Evolutionary conservation across 2,888 invertebrate genomes (phyloP), one percentile per base, ranked within the genome.

Genomic region (Leucophenga maculata): DNA sequence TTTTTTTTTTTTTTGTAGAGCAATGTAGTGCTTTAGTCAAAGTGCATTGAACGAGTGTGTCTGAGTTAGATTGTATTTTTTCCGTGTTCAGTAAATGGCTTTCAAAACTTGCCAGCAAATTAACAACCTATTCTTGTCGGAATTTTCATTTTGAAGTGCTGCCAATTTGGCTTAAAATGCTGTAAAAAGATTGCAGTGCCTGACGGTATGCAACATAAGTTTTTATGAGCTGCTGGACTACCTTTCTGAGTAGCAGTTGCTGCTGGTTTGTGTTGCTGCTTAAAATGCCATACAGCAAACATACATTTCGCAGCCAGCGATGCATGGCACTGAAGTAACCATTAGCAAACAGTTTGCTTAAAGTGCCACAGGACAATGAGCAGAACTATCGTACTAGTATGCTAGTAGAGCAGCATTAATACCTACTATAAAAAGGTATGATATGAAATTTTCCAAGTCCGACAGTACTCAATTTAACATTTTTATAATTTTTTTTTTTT

Each of bases 261-360:
- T 52, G 16, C 14, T 18, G 52, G 16, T 16, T 52, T 52, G 18
- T 6, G 11, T 16, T 16, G 1, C 18, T 52, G 16, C 20, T 18
- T 1, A 52, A 11, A 52, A 52, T 16, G 9, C 9, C 52, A 18
- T 52, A 52, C 6, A 39, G 39, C 39, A 39, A 39, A 39, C 26
- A 26, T 32, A 26, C 59, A 32, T 59, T 31, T 31, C 16, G 59
- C 32, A 59, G 6, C n/a, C 14, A 55, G 55, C 55, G 20, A 14
- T 20, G 55, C 59, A 26, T 59, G 32, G n/a, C 22, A 59, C 32
- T 31, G 39, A 67, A 70, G 64, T 69, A 80, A 69, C 74, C 80
- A 76, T 80, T 80, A 75, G 71, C 79, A 78, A 76, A 73, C 80
- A 82, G 69, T 72, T 60, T 72, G 62, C 57, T 64, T 59, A 68